Conservation (phyloP, 2,797 vertebrate species). For the Acomys russatus region DNA sequence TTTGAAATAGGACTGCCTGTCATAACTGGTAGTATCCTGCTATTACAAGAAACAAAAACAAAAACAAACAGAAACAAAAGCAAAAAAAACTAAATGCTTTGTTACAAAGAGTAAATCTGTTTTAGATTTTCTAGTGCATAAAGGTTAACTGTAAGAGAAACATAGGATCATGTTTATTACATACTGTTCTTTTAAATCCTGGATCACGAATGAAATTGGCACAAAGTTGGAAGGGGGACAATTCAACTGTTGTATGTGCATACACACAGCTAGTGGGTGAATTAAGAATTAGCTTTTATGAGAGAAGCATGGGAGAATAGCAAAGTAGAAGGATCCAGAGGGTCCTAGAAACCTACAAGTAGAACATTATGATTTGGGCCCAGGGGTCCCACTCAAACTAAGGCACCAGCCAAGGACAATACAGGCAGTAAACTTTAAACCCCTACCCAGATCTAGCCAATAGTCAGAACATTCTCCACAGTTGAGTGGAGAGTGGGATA, state of each 20-base stretch:
- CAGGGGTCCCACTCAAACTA: too few relatives aligned
- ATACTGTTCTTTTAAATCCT: neutral
- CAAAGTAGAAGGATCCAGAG: too few relatives aligned
- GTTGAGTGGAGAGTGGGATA: too few relatives aligned
- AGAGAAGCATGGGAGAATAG: too few relatives aligned
- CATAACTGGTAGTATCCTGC: neutral
- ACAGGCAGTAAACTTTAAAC: too few relatives aligned
- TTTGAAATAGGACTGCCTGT: constrained; percentile 5
- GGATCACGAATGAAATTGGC: neutral
- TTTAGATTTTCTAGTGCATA: constrained; percentile 10
- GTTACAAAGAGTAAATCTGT: neutral
- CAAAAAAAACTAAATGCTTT: neutral
- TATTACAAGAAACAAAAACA: neutral
- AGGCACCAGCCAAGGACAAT: too few relatives aligned
- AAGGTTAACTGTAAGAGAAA: neutral
- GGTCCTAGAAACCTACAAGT: too few relatives aligned
- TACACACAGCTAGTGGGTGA: neutral
- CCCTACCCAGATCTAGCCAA: too few relatives aligned
- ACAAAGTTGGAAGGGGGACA: neutral
- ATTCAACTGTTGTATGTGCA: neutral
- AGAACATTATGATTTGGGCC: too few relatives aligned
- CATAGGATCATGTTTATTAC: neutral
- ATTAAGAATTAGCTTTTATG: neutral
- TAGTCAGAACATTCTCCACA: too few relatives aligned
- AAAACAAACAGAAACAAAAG: neutral